These are phyloP conservation scores for Cheiracanthium punctorium DNA, from an alignment of 2,888 invertebrate genomes.

Conservation along the genomic window DNA sequence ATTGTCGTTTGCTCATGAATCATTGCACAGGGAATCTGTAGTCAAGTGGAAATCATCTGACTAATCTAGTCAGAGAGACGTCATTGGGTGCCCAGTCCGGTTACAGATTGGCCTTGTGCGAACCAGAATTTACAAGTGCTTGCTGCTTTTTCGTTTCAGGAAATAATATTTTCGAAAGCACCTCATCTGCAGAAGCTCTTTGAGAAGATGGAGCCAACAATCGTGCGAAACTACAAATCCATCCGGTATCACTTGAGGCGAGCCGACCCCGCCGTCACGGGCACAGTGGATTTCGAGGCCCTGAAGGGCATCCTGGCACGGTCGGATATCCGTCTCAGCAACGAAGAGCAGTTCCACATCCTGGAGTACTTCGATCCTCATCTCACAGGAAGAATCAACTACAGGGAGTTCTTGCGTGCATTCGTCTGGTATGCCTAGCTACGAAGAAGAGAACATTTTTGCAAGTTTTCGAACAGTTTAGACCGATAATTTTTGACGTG, in stretches of 20 bases:
- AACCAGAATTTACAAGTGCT: no score
- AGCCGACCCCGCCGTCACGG: slow-evolving; percentile 42
- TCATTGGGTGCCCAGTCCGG: no score
- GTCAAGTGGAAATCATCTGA: no score
- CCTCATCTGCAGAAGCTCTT: slow-evolving; percentile 34
- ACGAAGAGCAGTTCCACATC: slow-evolving; percentile 48
- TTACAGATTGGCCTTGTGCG: no score
- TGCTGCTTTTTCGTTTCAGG: slow-evolving; percentile 19
- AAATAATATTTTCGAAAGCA: slow-evolving; percentile 39
- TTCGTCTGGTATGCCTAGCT: slow-evolving; percentile 64
- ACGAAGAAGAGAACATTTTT: no score
- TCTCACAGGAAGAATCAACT: slow-evolving; percentile 47
- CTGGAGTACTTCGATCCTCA: slow-evolving; percentile 53
- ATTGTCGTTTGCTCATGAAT: no score
- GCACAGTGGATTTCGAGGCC: slow-evolving; percentile 20
- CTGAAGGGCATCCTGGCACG: slow-evolving; percentile 34
- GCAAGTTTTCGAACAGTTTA: no score
- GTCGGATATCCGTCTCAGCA: slow-evolving; percentile 22
- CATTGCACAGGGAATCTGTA: no score
- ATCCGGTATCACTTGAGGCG: slow-evolving; percentile 48
- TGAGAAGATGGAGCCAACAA: slow-evolving; percentile 36
- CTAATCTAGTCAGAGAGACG: no score
- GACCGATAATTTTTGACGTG: no score
- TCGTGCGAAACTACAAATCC: slow-evolving; percentile 39
- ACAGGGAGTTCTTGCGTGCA: slow-evolving; percentile 48